Evolutionary conservation across 1,140 invertebrate species (phyloP).

Genomic region (Portunus trituberculatus): DNA sequence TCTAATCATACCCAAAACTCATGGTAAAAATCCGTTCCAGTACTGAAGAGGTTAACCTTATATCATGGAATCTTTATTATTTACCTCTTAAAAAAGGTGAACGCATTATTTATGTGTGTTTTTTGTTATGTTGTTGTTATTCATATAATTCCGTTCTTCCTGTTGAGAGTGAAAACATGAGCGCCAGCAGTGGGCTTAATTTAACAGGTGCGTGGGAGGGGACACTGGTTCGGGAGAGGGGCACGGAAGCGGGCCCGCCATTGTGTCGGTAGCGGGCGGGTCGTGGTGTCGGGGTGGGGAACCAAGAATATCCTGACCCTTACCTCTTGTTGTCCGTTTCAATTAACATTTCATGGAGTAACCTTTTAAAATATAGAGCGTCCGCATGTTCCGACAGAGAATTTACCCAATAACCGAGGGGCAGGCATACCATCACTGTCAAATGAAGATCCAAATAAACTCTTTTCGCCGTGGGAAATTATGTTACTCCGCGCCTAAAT

Average conservation of each 20-base stretch:
- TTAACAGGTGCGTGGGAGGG: not conserved
- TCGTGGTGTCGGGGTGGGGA: not conserved
- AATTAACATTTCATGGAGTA: not conserved
- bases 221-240: not conserved
- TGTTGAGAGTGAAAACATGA: no score
- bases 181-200: no score
- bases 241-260: not conserved
- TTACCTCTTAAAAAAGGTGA: no score
- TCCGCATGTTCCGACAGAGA: not conserved
- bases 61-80: no score
- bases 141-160: no score
- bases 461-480: not conserved
- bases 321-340: not conserved
- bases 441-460: not conserved
- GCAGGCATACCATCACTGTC: not conserved
- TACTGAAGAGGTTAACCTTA: no score
- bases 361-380: constrained; percentile 3
- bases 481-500: not conserved
- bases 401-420: not conserved
- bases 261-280: not conserved
- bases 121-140: no score
- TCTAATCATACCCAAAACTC: no score
- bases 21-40: no score
- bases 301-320: not conserved
- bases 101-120: no score